Evolutionary conservation across 2,113 vertebrate genomes (phyloP).

Genomic region (Solea senegalensis): DNA sequence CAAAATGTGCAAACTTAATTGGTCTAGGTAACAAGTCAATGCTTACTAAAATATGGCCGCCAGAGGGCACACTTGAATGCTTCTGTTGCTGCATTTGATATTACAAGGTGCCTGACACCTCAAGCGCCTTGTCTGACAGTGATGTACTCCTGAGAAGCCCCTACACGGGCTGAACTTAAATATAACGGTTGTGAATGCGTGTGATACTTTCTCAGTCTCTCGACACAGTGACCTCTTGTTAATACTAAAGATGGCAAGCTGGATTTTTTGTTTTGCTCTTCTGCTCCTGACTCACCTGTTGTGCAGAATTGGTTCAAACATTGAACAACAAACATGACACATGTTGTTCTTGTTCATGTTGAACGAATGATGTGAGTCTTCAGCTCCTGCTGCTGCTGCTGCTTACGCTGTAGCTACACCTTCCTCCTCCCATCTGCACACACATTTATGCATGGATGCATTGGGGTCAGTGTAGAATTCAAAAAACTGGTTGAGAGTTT

Average conservation of each 20-base stretch:
- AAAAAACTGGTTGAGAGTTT: not conserved
- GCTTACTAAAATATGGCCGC: not conserved
- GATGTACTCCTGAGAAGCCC: slow-evolving; percentile 23
- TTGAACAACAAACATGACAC: not conserved
- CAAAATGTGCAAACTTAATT: no score
- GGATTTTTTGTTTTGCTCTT: slow-evolving; percentile 6
- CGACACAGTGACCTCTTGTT: slow-evolving; percentile 48
- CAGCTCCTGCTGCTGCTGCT: not conserved
- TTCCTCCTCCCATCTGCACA: slow-evolving; percentile 1
- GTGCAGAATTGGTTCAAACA: not conserved
- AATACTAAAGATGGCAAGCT: slow-evolving; percentile 24
- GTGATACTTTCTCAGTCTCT: slow-evolving; percentile 31
- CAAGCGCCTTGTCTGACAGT: slow-evolving; percentile 6
- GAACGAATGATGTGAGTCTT: not conserved
- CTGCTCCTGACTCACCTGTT: not conserved
- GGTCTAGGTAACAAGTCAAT: no score
- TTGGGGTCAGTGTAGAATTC: not conserved
- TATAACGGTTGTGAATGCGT: slow-evolving; percentile 6
- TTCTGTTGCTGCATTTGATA: not conserved
- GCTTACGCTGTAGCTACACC: not conserved
- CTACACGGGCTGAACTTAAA: slow-evolving; percentile 8
- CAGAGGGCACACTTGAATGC: not conserved
- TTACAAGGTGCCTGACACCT: slow-evolving; percentile 19
- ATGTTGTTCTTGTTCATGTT: not conserved
- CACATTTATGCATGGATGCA: slow-evolving; percentile 4